These are phyloP conservation scores for Champsocephalus esox DNA, from an alignment of 2,797 vertebrate species.

Conservation along the genomic window DNA sequence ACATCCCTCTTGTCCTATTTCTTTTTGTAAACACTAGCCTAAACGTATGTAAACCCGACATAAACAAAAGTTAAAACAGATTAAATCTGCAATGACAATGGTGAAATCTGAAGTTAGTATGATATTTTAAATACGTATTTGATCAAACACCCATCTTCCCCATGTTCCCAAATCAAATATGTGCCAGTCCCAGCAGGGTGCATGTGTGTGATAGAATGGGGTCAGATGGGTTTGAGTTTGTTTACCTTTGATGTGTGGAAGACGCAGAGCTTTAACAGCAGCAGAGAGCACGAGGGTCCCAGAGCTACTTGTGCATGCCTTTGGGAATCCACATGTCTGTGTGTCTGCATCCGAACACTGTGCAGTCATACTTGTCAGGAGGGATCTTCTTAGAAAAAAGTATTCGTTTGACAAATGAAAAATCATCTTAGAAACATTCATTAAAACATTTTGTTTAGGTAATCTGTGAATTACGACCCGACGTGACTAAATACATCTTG, in stretches of 20 bases:
- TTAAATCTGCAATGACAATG: neutral
- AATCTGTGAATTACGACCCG: neutral
- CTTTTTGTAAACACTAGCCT: too few species aligned
- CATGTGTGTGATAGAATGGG: constrained; percentile 69
- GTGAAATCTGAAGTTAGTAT: neutral
- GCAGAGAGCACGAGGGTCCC: constrained; percentile 41
- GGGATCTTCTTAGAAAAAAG: neutral
- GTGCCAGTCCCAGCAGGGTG: constrained; percentile 29
- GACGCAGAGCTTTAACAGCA: constrained; percentile 29
- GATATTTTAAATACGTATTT: constrained; percentile 12
- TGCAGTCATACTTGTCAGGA: neutral
- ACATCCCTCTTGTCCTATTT: constrained; percentile 1
- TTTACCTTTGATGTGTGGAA: constrained; percentile 61
- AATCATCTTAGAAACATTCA: neutral
- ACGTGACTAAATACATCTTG: neutral
- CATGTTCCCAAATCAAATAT: constrained; percentile 42
- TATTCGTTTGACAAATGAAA: neutral
- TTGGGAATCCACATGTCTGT: neutral
- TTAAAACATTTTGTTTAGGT: neutral
- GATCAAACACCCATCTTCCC: constrained; percentile 27
- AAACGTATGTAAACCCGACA: neutral
- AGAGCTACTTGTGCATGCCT: constrained; percentile 2
- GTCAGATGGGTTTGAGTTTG: constrained; percentile 68
- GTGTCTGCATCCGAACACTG: neutral
- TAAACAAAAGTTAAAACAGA: constrained; percentile 1